Conservation (phyloP, 2,797 vertebrate genomes). For the Catostomus latipinnis region DNA sequence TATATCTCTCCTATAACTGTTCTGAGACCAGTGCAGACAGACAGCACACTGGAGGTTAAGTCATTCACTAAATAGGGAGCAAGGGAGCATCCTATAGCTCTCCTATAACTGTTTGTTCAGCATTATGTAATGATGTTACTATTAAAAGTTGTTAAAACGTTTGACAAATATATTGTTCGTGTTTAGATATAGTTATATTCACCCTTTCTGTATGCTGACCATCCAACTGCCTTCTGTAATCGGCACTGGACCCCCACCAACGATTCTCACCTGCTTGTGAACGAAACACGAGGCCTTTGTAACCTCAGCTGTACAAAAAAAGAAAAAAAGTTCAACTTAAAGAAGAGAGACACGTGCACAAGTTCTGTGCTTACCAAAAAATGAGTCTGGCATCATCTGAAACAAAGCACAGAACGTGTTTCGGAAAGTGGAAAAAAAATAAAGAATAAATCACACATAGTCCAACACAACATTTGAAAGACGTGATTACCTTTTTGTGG, state of each 20-base stretch:
- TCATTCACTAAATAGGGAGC: no score
- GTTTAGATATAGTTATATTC: neutral
- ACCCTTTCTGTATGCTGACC: constrained; percentile 93
- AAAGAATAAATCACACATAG: neutral
- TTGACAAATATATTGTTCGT: no score
- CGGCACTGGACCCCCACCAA: constrained; percentile 89
- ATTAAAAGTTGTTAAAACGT: no score
- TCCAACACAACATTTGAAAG: neutral
- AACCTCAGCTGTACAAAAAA: constrained; percentile 35
- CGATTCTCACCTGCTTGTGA: constrained; percentile 85
- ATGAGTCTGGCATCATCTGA: neutral
- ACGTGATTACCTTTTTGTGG: constrained; percentile 56
- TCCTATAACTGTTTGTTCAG: no score
- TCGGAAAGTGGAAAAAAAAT: no score
- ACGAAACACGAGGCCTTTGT: constrained; percentile 72
- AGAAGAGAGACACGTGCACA: neutral
- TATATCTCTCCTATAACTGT: no score
- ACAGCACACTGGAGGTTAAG: no score
- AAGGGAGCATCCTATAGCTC: no score
- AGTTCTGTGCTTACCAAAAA: neutral
- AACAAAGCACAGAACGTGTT: neutral
- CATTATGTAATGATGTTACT: no score
- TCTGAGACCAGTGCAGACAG: no score
- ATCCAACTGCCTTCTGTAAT: constrained; percentile 93
- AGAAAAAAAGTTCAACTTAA: neutral